A percentile compares a stretch with the other conserved stretches of the same genome.
phyloP scores from a whole-genome alignment of 2,888 invertebrate genomes.

The Cephonodes hylas region DNA sequence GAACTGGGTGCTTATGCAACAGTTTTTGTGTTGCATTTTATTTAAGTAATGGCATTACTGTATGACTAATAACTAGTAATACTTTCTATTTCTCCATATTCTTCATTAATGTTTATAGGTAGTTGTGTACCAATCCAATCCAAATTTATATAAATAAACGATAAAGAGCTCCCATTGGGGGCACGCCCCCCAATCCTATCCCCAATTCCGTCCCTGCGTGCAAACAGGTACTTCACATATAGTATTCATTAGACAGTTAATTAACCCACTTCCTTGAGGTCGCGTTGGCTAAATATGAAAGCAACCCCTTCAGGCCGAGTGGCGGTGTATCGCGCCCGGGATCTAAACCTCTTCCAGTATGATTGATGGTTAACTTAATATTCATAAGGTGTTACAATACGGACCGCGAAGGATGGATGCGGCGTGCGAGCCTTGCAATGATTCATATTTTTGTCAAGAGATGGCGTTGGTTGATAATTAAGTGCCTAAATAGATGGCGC shows the following conservation, averaged over 20 bases:
- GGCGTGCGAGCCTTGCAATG: conserved; percentile 6
- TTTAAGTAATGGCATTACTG: too few species aligned
- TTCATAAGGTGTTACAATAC: conserved; percentile 71
- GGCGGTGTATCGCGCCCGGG: conserved; percentile 42
- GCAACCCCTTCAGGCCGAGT: conserved; percentile 53
- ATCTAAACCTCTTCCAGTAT: conserved; percentile 54
- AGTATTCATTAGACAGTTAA: conserved; percentile 47
- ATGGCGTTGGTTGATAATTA: background rate
- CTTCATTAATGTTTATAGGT: too few species aligned
- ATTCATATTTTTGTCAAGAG: conserved; percentile 10
- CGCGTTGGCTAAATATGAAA: conserved; percentile 36
- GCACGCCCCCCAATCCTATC: background rate
- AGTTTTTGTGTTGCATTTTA: too few species aligned
- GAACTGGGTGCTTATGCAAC: too few species aligned
- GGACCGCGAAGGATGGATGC: conserved; percentile 34
- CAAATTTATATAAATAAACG: too few species aligned
- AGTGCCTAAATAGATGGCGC: background rate
- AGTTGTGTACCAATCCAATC: too few species aligned
- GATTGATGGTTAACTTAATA: conserved; percentile 77
- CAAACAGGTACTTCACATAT: conserved; percentile 9
- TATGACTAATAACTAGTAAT: too few species aligned
- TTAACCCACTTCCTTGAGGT: conserved; percentile 44
- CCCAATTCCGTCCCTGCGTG: background rate
- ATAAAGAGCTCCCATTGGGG: background rate
- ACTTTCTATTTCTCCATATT: too few species aligned